Evolutionary conservation across 1,140 invertebrate species (phyloP).

Genomic region (Brachionus rubens): DNA sequence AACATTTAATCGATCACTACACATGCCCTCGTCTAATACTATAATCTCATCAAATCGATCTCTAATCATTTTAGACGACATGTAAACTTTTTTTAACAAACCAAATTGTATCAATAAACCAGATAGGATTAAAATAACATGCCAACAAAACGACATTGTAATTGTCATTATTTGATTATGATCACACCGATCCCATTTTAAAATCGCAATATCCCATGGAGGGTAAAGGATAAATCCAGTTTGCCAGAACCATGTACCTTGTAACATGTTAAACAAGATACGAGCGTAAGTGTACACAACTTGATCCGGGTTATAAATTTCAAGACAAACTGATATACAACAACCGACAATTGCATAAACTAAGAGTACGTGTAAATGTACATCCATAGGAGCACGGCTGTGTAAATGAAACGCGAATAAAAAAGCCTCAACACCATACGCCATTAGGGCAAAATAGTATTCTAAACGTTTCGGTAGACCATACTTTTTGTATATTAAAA

Average conservation of each 20-base stretch:
- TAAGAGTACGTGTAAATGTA: constrained; percentile 62
- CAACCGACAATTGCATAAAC: constrained; percentile 58
- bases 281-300: constrained; percentile 57
- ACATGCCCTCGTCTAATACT: too few species aligned
- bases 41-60: too few species aligned
- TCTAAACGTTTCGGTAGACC: constrained; percentile 59
- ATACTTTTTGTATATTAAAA: constrained; percentile 55
- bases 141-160: constrained; percentile 55
- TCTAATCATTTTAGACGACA: too few species aligned
- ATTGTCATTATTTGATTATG: constrained; percentile 61
- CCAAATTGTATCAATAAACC: neutral
- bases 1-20: too few species aligned
- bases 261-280: constrained; percentile 59
- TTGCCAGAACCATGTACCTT: constrained; percentile 64
- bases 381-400: constrained; percentile 60
- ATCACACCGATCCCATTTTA: constrained; percentile 54
- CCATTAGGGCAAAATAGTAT: constrained; percentile 57
- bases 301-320: constrained; percentile 57
- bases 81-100: neutral
- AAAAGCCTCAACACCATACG: constrained; percentile 60
- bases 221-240: constrained; percentile 63
- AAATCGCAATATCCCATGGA: constrained; percentile 50
- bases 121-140: constrained; percentile 40
- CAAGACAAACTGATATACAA: constrained; percentile 53
- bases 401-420: constrained; percentile 64